Evolutionary conservation across 2,113 vertebrate genomes (phyloP).

Genomic region (Cyprinodon variegatus): DNA sequence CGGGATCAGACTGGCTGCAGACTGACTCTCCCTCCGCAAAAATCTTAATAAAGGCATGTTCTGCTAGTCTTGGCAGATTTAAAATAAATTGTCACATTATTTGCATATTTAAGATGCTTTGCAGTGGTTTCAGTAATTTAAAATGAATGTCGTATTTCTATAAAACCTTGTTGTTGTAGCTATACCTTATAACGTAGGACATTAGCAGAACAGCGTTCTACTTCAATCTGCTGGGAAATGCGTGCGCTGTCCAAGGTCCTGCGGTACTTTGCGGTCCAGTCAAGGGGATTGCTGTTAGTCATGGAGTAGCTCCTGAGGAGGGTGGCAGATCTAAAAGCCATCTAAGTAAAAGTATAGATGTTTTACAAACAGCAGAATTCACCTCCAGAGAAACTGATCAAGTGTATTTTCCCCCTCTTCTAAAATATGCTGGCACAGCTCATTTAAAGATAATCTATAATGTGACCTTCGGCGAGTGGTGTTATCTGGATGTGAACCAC

Average conservation of each 20-base stretch:
- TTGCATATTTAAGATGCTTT: background rate
- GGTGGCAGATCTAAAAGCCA: slow-evolving; percentile 1
- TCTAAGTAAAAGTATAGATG: background rate
- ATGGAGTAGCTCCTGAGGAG: slow-evolving; percentile 10
- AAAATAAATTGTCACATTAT: background rate
- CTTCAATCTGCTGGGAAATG: background rate
- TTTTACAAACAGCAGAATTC: background rate
- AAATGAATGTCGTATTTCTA: slow-evolving; percentile 1
- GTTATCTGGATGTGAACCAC: slow-evolving; percentile 13
- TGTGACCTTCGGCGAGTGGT: background rate
- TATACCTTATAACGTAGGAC: background rate
- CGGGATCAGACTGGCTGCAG: background rate
- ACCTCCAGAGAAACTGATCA: background rate
- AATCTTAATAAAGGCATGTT: background rate
- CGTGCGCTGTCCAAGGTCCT: slow-evolving; percentile 82
- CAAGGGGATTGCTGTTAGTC: background rate
- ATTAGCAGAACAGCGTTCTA: background rate
- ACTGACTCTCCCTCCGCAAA: background rate
- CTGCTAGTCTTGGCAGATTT: background rate
- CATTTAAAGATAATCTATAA: slow-evolving; percentile 17
- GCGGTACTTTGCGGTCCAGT: slow-evolving; percentile 41
- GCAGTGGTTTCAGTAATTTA: background rate
- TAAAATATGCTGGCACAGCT: slow-evolving; percentile 1
- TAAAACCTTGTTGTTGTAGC: background rate
- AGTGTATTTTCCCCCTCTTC: background rate